Base-by-base conservation (phyloP, 1,140 invertebrate species). In the Polyergus mexicanus region DNA sequence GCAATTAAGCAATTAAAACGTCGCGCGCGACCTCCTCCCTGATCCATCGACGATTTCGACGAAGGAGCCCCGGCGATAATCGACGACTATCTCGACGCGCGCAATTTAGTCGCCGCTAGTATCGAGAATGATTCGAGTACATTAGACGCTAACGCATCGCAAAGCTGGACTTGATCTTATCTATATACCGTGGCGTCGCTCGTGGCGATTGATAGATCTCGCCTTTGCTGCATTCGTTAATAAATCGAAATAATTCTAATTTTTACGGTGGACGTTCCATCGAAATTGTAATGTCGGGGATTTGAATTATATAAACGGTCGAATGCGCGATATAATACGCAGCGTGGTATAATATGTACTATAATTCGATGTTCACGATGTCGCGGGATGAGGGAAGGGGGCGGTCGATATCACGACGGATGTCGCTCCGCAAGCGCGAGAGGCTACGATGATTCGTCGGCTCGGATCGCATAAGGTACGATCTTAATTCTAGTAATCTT, bases 401-500 rank as follows among this genome's bases (percentile, higher is more conserved):
- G 13, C 11, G 22, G n/a, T 25, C 16, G 32, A 74, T n/a, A 38
- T 25, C 16, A n/a, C 28, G 13, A 32, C 35, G 69, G 58, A 77
- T 58, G 78, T 84, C 60, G 25, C 63, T 87, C 51, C 56, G 56
- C 32, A 56, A 75, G 35, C 28, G 54, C 66, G 54, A 35, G 38
- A 35, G 47, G 16, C 44, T 35, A 35, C 16, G 25, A 6, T 19
- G 90, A 90, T 88, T 86, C 86, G 88, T 80, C 86, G 81, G 78
- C 71, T 72, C 68, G 51, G 83, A 80, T 89, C 84, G 91, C 84
- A 69, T 72, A 89, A 93, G 77, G 72, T 68, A 72, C 80, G 89
- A 63, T 68, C 86, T 90, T 95, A 95, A 95, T 95, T 94, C 94
- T 91, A 93, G 94, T 95, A 95, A 95, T 95, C 94, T 93, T 92